Conservation (phyloP, 1,140 invertebrate species). For the Conus ventricosus region DNA sequence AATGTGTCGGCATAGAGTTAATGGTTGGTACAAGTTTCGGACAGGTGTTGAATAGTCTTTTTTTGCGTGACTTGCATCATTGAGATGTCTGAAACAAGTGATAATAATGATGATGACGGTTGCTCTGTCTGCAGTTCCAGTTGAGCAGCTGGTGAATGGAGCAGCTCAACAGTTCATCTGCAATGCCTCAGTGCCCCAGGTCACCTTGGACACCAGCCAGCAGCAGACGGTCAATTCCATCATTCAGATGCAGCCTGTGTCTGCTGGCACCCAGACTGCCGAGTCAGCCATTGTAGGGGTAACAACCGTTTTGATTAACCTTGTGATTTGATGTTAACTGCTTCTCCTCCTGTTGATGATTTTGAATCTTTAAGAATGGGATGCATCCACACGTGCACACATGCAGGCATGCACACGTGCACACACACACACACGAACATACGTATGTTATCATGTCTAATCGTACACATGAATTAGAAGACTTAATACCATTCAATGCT, state of each 20-base stretch:
- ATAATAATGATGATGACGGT: too few relatives aligned
- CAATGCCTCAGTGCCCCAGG: neutral
- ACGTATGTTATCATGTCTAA: too few relatives aligned
- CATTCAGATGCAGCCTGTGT: constrained; percentile 28
- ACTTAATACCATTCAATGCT: too few relatives aligned
- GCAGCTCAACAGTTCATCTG: constrained; percentile 23
- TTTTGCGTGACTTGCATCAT: too few relatives aligned
- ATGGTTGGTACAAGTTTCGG: neutral
- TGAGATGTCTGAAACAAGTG: too few relatives aligned
- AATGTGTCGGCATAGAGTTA: neutral
- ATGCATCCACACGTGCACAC: too few relatives aligned
- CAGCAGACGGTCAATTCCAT: constrained; percentile 18
- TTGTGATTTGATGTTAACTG: constrained; percentile 1
- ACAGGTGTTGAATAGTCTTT: too few relatives aligned
- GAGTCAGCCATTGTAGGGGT: constrained; percentile 10
- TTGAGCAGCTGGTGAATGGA: constrained; percentile 22
- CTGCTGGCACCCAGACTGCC: constrained; percentile 30
- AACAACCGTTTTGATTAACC: neutral
- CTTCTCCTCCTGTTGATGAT: neutral
- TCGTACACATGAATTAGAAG: too few relatives aligned
- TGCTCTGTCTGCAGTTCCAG: neutral
- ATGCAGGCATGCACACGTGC: too few relatives aligned
- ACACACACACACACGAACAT: too few relatives aligned
- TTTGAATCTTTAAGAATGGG: too few relatives aligned
- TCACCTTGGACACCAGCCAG: constrained; percentile 22